Conservation (phyloP, 2,797 vertebrate species). For the Micromesistius poutassou region DNA sequence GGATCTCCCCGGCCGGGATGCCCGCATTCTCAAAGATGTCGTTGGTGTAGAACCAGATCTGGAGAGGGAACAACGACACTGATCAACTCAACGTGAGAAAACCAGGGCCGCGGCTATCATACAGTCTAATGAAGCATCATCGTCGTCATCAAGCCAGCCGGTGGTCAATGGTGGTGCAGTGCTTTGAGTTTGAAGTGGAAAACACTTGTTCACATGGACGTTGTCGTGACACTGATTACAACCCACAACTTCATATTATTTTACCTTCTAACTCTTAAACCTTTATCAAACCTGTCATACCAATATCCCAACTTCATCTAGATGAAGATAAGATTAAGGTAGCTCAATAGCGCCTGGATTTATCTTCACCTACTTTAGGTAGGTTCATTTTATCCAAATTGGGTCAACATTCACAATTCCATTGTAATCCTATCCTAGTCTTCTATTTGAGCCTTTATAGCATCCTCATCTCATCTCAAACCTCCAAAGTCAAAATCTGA, state of each 20-base stretch:
- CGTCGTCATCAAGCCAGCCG: not conserved
- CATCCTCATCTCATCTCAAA: not conserved
- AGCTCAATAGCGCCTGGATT: not conserved
- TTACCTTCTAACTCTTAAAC: no score
- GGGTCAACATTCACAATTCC: no score
- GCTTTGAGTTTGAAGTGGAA: no score
- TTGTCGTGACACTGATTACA: no score
- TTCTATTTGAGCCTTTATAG: not conserved
- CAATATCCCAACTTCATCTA: not conserved
- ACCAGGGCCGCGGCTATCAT: not conserved
- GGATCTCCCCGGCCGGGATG: conserved; percentile 78
- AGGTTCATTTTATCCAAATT: not conserved
- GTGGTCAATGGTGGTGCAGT: no score
- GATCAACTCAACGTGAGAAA: not conserved
- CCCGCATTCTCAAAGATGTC: conserved; percentile 85
- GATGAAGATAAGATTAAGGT: not conserved
- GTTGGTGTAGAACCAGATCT: conserved; percentile 96
- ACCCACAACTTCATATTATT: no score
- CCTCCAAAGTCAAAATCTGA: not conserved
- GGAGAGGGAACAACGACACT: conserved; percentile 13
- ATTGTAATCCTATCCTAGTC: not conserved
- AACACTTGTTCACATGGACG: no score
- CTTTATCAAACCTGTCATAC: no score
- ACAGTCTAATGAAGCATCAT: not conserved
- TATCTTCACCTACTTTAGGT: not conserved